phyloP scores from a whole-genome alignment of 2,113 vertebrate genomes.

The Hiodon tergisus region DNA sequence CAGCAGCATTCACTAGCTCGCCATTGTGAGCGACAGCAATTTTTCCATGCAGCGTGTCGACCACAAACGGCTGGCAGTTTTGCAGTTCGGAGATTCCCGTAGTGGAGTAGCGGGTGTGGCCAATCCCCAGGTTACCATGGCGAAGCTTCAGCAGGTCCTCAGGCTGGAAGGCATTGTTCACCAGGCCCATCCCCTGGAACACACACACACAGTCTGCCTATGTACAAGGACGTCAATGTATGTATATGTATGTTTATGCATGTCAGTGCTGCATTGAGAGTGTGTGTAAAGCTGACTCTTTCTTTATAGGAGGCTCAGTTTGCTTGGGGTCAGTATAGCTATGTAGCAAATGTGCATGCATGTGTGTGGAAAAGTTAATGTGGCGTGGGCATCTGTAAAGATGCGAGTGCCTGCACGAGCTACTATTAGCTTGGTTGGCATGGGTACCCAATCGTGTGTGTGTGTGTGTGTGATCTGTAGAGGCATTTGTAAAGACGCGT shows the following conservation, averaged over 20 bases:
- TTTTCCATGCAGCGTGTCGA: conserved; percentile 92
- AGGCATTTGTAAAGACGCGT: background rate
- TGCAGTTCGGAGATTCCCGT: conserved; percentile 89
- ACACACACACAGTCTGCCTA: conserved; percentile 24
- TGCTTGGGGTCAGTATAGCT: background rate
- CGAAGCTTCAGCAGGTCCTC: conserved; percentile 87
- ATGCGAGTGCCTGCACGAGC: no score
- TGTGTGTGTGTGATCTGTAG: no score
- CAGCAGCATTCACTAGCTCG: conserved; percentile 82
- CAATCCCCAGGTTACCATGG: conserved; percentile 87
- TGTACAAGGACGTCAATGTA: no score
- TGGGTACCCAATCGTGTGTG: no score
- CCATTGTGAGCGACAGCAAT: conserved; percentile 97
- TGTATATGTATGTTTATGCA: background rate
- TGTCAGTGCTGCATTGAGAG: background rate
- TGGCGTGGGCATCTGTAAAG: no score
- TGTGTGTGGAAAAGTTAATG: background rate
- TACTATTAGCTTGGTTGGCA: no score
- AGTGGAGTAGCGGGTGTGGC: conserved; percentile 93
- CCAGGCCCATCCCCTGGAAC: conserved; percentile 89
- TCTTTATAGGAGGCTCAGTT: background rate
- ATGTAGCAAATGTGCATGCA: background rate
- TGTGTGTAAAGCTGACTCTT: background rate
- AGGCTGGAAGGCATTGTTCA: conserved; percentile 79
- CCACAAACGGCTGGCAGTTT: conserved; percentile 97